A percentile compares a stretch with the other conserved stretches of the same genome.
Conservation (phyloP, 2,113 vertebrate species). For the Dasypus novemcinctus region DNA sequence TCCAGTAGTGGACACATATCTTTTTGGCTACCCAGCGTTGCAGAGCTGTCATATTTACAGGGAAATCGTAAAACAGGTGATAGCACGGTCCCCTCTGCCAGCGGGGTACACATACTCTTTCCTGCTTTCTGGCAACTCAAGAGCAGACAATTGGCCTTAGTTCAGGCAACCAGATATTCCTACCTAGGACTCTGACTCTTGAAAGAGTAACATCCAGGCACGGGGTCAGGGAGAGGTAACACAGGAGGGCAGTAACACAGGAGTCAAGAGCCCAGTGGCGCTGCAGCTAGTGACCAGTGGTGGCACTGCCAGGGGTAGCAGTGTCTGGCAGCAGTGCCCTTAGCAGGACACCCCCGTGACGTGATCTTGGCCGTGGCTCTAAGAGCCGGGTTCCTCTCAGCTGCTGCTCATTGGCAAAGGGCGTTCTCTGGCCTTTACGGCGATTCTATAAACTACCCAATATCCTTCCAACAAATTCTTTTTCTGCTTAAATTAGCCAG, state of each 20-base stretch:
- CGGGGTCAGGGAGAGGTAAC: not conserved
- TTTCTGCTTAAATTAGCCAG: not conserved
- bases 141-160: not conserved
- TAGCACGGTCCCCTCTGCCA: not conserved
- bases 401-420: not conserved
- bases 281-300: not conserved
- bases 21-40: not conserved
- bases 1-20: not conserved
- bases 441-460: not conserved
- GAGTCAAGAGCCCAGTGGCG: fast-evolving
- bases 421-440: not conserved
- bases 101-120: not conserved
- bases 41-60: not conserved
- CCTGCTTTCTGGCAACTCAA: not conserved
- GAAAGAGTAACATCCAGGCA: not conserved
- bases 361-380: not conserved
- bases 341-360: not conserved
- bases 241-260: not conserved
- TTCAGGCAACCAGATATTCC: not conserved
- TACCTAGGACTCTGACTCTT: not conserved
- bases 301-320: not conserved
- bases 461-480: not conserved
- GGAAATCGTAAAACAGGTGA: not conserved
- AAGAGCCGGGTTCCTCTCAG: not conserved
- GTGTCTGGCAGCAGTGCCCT: not conserved